Evolutionary conservation across 2,888 invertebrate species (phyloP), one percentile per base, ranked within the genome.

Genomic region (Lasioglossum lativentre): DNA sequence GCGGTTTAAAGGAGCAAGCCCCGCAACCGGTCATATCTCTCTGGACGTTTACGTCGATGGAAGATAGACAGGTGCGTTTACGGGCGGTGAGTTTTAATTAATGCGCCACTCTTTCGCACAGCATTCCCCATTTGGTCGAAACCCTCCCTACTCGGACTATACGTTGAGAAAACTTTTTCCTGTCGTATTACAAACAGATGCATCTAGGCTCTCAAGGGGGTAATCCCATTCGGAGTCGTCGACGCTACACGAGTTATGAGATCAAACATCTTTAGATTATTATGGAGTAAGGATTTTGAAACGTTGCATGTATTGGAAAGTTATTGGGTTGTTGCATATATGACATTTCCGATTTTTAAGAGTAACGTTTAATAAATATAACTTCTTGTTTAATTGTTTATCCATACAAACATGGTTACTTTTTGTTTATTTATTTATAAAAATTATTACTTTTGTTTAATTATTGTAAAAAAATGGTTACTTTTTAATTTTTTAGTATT

Each of bases 41-140:
- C 16, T 30, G 75, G 66, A 81, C 77, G 70, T 76, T 71, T 52
- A 70, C 75, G 75, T 45, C 78, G 75, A 68, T 68, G 75, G 47
- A 70, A 75, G 82, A 78, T 47, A 76, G 82, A 76, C 59, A 76
- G 40, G 47, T 42, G 68, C 56, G 52, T 86, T 78, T 83, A 71
- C 71, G 75, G 63, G 71, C 72, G 45, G 27, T 63, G 83, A 78
- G 68, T 85, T 85, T 86, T 85, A 86, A 86, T 86, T 85, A 86
- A 86, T 78, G 75, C n/a, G 19, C 72, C 71, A 52, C 72, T 45
- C 73, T 75, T 84, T 80, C 80, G 38, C 68, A 68, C 68, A 84
- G 75, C 38, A 14, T 66, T 85, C 19, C 78, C 83, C 78, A 59
- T 75, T 66, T 38, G 74, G 52, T 52, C 47, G 75, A 63, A 71